Evolutionary conservation across 2,888 invertebrate genomes (phyloP), one percentile per base, ranked within the genome.

Genomic region (Caenorhabditis macrosperma): DNA sequence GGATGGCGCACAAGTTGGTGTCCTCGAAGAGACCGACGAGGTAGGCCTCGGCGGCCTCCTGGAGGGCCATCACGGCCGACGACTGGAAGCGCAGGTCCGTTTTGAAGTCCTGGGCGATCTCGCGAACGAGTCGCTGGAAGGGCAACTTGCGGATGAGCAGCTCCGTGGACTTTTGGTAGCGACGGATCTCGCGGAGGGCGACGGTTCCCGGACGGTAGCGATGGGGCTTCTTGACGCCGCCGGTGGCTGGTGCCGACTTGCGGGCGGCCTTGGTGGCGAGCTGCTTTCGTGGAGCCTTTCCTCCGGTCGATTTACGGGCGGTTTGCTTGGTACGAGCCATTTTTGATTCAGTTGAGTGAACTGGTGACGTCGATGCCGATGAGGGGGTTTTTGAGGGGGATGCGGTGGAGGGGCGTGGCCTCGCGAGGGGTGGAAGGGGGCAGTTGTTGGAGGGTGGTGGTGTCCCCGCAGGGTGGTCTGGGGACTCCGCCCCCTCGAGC

Each of bases 1-100:
- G 97, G 91, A 97, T 96, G 71, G 96, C 96, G 93, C 96, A 96
- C 94, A 97, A 93, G 93, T 97, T 97, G 87, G 97, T 97, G 93
- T 97, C 96, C 93, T 97, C 96, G 92, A 97, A 97, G 75, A 97
- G 93, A 85, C 97, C 96, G 76, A 96, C 96, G 86, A 96, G 92
- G 91, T 95, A 96, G 10, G 95, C 95, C 92, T 95, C 95, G n/a
- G n/a, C n/a, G n/a, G n/a, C n/a, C n/a, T n/a, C n/a, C n/a, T n/a
- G n/a, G n/a, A n/a, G n/a, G n/a, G n/a, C n/a, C n/a, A n/a, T n/a
- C n/a, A n/a, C n/a, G 83, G 96, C 96, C 54, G 96, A 95, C 88
- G 95, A 95, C 93, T 96, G 96, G 93, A 96, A 96, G 85, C 96
- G 95, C 30, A 96, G 96, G 46, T 96, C 96, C 33, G 61, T 61